Evolutionary conservation across 2,888 invertebrate genomes (phyloP).

Genomic region (Phortica magna): DNA sequence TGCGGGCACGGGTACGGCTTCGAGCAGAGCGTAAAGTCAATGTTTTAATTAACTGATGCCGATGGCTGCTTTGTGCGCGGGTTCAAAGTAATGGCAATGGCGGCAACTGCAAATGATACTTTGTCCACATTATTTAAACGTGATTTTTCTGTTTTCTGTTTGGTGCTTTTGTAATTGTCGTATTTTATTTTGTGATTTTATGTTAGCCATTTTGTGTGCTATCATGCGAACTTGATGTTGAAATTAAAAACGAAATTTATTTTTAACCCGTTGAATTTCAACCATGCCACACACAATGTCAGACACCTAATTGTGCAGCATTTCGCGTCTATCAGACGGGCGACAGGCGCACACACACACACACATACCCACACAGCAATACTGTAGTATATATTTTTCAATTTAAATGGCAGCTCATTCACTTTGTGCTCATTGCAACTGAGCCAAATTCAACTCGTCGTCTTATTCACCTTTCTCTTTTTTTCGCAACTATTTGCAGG

Average conservation of each 20-base stretch:
- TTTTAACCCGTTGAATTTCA: neutral
- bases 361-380: neutral
- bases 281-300: conserved; percentile 12
- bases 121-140: neutral
- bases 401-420: conserved; percentile 10
- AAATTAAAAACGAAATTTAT: conserved; percentile 25
- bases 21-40: conserved; percentile 14
- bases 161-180: neutral
- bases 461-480: neutral
- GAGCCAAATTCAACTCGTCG: conserved; percentile 24
- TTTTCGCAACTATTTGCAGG: conserved; percentile 80
- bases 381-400: conserved; percentile 19
- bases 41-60: conserved; percentile 61
- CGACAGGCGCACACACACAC: neutral
- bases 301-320: conserved; percentile 22
- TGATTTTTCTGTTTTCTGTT: neutral
- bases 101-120: conserved; percentile 1
- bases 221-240: conserved; percentile 12
- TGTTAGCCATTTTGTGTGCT: neutral
- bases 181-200: conserved; percentile 10
- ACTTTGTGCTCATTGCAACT: conserved; percentile 13
- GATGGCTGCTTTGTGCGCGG: conserved; percentile 7
- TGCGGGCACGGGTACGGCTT: neutral
- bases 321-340: neutral
- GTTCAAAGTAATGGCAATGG: neutral